Conservation (phyloP, 1,140 invertebrate species). For the Psilanteris sp. region DNA sequence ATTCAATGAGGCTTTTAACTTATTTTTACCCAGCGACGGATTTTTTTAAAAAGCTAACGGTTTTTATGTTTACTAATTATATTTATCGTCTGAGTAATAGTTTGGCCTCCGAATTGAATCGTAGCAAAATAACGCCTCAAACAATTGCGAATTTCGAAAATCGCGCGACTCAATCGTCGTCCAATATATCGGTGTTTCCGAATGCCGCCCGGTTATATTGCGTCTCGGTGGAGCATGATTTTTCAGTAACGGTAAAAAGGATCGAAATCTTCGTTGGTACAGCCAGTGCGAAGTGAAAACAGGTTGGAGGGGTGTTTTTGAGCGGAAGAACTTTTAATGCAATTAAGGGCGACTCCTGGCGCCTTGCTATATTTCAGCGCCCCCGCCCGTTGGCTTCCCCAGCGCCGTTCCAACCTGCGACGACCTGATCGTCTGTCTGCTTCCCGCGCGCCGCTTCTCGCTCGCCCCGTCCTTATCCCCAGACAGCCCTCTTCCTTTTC, state of each 20-base stretch:
- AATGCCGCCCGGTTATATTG: too few species aligned
- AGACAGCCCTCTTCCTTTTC: too few species aligned
- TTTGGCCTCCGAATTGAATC: too few species aligned
- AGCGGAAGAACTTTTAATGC: conserved; percentile 65
- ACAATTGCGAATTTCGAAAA: too few species aligned
- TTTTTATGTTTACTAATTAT: too few species aligned
- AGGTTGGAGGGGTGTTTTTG: conserved; percentile 64
- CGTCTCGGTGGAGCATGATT: conserved; percentile 6
- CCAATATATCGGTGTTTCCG: too few species aligned
- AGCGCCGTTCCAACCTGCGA: conserved; percentile 37
- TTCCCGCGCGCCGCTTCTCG: conserved; percentile 15
- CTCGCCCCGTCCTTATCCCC: conserved; percentile 24
- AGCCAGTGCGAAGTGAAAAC: conserved; percentile 54
- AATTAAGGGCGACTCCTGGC: conserved; percentile 65
- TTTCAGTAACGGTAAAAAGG: conserved; percentile 11
- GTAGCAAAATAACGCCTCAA: too few species aligned
- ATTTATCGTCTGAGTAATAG: too few species aligned
- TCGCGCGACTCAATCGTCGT: too few species aligned
- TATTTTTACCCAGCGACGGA: too few species aligned
- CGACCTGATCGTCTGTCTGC: conserved; percentile 15
- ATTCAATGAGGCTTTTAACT: too few species aligned
- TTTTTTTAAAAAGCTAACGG: too few species aligned
- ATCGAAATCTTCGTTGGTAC: conserved; percentile 38
- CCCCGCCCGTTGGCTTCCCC: conserved; percentile 32
- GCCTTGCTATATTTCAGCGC: conserved; percentile 50